phyloP scores from a whole-genome alignment of 1,140 invertebrate genomes.

The Drosophila kepulauana region DNA sequence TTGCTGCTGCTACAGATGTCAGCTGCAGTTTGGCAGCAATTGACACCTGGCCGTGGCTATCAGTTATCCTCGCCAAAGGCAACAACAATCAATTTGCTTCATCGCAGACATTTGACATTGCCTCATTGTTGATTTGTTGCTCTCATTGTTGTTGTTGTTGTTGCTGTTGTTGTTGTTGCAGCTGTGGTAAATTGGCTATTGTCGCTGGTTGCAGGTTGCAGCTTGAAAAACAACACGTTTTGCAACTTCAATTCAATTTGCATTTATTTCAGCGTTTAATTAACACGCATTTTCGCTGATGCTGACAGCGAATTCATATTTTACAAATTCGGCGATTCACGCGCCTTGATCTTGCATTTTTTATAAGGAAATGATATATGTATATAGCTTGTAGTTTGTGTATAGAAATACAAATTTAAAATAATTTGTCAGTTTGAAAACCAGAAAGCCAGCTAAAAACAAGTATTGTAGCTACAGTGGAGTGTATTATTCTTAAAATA shows the following conservation, averaged over 20 bases:
- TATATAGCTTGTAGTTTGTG: too few relatives aligned
- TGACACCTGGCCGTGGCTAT: conserved; percentile 21
- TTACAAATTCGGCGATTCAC: too few relatives aligned
- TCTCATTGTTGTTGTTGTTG: not conserved
- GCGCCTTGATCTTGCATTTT: too few relatives aligned
- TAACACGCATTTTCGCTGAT: not conserved
- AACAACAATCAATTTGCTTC: conserved; percentile 28
- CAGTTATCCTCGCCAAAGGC: conserved; percentile 4
- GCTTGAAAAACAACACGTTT: not conserved
- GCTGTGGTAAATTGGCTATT: not conserved
- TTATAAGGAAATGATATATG: too few relatives aligned
- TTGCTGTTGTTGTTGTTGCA: not conserved
- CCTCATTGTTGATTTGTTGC: not conserved
- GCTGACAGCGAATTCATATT: not conserved
- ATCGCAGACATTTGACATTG: conserved; percentile 15
- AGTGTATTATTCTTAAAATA: too few relatives aligned
- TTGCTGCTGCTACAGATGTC: conserved; percentile 1
- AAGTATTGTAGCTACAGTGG: too few relatives aligned
- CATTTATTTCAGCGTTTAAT: conserved; percentile 2
- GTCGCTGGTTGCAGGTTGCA: not conserved
- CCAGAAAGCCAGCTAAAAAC: too few relatives aligned
- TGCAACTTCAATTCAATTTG: conserved; percentile 2
- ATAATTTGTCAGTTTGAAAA: too few relatives aligned
- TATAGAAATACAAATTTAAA: too few relatives aligned
- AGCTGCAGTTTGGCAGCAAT: conserved; percentile 15